Evolutionary conservation across 2,888 invertebrate genomes (phyloP), one percentile per base, ranked within the genome.

Genomic region (Rhagophthalmus giganteus): DNA sequence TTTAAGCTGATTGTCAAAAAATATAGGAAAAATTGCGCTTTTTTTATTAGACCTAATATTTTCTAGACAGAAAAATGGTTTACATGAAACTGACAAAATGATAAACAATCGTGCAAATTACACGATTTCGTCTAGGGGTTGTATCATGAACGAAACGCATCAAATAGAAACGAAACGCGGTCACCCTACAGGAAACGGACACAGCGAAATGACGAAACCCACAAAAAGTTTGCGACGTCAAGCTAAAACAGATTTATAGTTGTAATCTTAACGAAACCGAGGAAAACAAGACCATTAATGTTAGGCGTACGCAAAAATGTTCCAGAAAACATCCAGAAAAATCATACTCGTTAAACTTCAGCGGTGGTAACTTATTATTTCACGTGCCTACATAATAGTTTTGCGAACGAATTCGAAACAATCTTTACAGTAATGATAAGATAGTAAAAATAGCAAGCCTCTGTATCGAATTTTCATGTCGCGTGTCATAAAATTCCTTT

Each of bases 211-310:
- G 37, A 38, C 46, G 46, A 44, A 28, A 28, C 12, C 35, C 39
- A 31, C 39, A 49, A 49, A 48, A 49, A 49, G 35, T 49, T 30
- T 30, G 30, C 40, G 35, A 41, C 41, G 35, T 40, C 40, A 39
- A 47, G 32, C 34, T 49, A 49, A 40, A 48, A 48, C 28, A 37
- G 42, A 49, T 42, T 49, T 49, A 49, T 49, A 42, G 37, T 25
- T 26, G 37, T 42, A 42, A 49, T 49, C 41, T 49, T 49, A 35
- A 41, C 41, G 33, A 49, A 49, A 37, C 31, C 25, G 32, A 40
- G 40, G 35, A 47, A 49, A 49, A 42, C 49, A 42, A 48, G 40
- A 12, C 39, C 34, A 40, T 48, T 48, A 46, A 38, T 38, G 37
- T 38, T 38, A 31, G 31, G 37, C 46, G 31, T 46, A 46, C 46